Percentiles rank a stretch among this genome's conserved stretches.
Evolutionary conservation across 1,140 invertebrate genomes (phyloP).

Genomic region (Drosophila novamexicana): DNA sequence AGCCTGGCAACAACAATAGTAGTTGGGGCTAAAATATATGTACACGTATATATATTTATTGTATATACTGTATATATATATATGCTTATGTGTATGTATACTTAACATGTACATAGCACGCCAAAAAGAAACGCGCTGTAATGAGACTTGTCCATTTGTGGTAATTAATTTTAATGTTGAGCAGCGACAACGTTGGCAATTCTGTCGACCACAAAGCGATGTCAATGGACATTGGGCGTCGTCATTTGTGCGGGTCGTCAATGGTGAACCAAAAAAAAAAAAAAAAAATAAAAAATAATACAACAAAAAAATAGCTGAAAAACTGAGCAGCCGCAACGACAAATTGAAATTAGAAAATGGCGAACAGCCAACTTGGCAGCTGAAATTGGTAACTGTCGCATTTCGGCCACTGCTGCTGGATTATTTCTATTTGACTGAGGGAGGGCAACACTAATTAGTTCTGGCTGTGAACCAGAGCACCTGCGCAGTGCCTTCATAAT

Average conservation of each 20-base stretch:
- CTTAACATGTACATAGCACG: conserved; percentile 3
- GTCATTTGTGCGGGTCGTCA: conserved; percentile 45
- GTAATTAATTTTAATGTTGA: conserved; percentile 80
- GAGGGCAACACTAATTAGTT: conserved; percentile 53
- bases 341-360: conserved; percentile 71
- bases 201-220: conserved; percentile 35
- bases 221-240: conserved; percentile 50
- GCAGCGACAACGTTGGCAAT: conserved; percentile 51
- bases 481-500: conserved; percentile 46
- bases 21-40: conserved; percentile 4
- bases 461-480: conserved; percentile 44
- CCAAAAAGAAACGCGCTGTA: conserved; percentile 50
- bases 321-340: conserved; percentile 24
- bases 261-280: conserved; percentile 27
- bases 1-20: conserved; percentile 49
- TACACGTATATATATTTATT: conserved; percentile 8
- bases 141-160: conserved; percentile 75
- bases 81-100: conserved; percentile 4
- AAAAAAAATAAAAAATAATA: conserved; percentile 5
- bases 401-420: conserved; percentile 35
- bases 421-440: conserved; percentile 28
- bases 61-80: conserved; percentile 15
- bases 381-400: conserved; percentile 34
- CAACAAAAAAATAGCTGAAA: conserved; percentile 11
- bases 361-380: conserved; percentile 42